These are phyloP conservation scores for Lepidurus apus DNA, from an alignment of 1,140 invertebrate genomes.

Conservation along the genomic window DNA sequence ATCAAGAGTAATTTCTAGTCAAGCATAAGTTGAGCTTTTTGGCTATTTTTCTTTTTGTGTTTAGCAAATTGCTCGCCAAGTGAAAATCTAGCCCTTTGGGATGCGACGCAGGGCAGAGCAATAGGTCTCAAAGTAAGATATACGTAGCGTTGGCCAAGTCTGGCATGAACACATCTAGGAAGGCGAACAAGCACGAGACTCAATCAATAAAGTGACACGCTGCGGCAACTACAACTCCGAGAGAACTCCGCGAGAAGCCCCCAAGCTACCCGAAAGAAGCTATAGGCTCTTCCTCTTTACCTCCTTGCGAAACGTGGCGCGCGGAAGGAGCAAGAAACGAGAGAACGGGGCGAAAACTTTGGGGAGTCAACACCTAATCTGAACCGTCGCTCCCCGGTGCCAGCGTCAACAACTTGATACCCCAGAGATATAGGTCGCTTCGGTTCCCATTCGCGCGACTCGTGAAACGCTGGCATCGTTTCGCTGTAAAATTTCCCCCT, in stretches of 20 bases:
- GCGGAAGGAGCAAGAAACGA: background rate
- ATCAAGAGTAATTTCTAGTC: too few relatives aligned
- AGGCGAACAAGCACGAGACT: background rate
- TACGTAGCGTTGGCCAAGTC: background rate
- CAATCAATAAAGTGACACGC: conserved; percentile 16
- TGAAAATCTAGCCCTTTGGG: background rate
- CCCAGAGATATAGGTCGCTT: background rate
- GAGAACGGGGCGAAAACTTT: background rate
- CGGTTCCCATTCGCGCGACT: background rate
- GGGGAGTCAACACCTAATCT: background rate
- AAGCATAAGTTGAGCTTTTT: too few relatives aligned
- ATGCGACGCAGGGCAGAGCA: background rate
- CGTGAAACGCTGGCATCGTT: conserved; percentile 4
- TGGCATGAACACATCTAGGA: background rate
- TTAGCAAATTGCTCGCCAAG: background rate
- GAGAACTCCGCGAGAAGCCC: background rate
- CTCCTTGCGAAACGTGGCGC: background rate
- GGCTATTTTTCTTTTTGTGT: background rate
- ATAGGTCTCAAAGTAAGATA: background rate
- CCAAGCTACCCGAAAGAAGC: background rate
- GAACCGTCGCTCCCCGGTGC: background rate
- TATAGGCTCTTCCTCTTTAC: too few relatives aligned
- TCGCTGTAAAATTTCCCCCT: background rate
- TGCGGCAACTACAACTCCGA: conserved; percentile 8
- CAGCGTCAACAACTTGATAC: conserved; percentile 3